Percentiles rank a stretch among this genome's conserved stretches.
Conservation (phyloP, 2,797 vertebrate species). For the Brachyalestes nurse region DNA sequence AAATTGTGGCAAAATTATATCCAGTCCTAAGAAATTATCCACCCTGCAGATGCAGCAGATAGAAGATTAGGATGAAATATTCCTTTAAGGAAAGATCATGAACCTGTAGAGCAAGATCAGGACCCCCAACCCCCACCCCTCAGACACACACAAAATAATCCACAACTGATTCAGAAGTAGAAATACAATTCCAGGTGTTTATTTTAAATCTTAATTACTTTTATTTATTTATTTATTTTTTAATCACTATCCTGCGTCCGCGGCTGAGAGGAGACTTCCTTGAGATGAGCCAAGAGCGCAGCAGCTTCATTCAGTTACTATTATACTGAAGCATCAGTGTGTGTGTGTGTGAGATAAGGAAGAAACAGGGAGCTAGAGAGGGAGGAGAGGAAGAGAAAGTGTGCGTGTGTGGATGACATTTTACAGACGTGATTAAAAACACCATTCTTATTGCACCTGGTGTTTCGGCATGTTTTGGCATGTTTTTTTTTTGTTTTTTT, state of each 20-base stretch:
- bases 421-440: conserved; percentile 89
- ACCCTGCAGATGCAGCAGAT: not conserved
- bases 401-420: conserved; percentile 83
- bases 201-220: conserved; percentile 19
- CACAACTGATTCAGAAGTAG: conserved; percentile 81
- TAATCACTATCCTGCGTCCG: conserved; percentile 78
- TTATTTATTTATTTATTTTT: conserved; percentile 20
- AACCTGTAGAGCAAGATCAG: too few species aligned
- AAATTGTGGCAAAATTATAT: not conserved
- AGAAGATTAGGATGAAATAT: not conserved
- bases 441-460: conserved; percentile 85
- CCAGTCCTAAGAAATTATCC: too few species aligned
- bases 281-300: conserved; percentile 73
- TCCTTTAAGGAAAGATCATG: not conserved
- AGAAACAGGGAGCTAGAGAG: conserved; percentile 27
- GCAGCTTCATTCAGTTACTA: conserved; percentile 65
- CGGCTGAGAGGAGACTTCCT: conserved; percentile 80
- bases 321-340: conserved; percentile 61
- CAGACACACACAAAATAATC: conserved; percentile 75
- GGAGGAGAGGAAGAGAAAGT: conserved; percentile 64
- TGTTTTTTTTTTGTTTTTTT: too few species aligned
- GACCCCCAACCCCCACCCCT: conserved; percentile 67
- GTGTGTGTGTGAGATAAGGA: conserved; percentile 1
- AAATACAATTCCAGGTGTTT: conserved; percentile 86
- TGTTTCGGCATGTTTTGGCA: conserved; percentile 74